Base-by-base conservation (phyloP, 2,888 invertebrate genomes). In the Perizoma affinitatum region DNA sequence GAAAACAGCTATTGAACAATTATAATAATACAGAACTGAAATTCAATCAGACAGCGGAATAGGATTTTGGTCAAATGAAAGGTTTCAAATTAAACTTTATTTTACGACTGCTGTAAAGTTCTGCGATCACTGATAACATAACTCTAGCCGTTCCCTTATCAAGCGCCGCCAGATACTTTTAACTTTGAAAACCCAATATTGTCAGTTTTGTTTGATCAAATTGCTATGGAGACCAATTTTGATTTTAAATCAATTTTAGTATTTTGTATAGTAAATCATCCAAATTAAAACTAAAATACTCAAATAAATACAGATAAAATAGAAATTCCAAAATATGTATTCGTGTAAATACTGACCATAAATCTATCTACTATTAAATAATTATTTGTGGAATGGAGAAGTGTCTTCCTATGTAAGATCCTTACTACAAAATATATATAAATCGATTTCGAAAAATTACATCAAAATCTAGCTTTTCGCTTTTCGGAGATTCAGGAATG, bases 101-200 rank as follows among this genome's bases (percentile, higher is more conserved):
- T 84, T 86, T 81, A 86, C 78, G 83, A 75, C 70, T 81, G 82
- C 84, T 86, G 77, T 80, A 86, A 86, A 84, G 82, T 87, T 83
- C 54, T 67, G 73, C 69, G 82, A 85, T 84, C 74, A 77, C 74
- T 76, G 86, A 87, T 87, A 87, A 83, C 65, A 58, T 65, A 82
- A 82, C 81, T 81, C 82, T 78, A 78, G 78, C 77, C 76, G 75
- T 72, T 76, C 74, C 74, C 81, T 86, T 84, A 86, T 85, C 84
- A 80, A 69, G 61, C 73, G 70, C 74, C 72, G 78, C 74, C 74
- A 78, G 78, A 79, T 79, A 78, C 74, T 75, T 76, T 75, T 65
- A 66, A 65, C 63, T 69, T 63, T 46, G 58, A 40, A 62, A 67
- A 61, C 58, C 55, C 54, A 57, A 64, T 63, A 63, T 60, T 58